Evolutionary conservation across 2,888 invertebrate genomes (phyloP), one percentile per base, ranked within the genome.

Genomic region (Theretra japonica): DNA sequence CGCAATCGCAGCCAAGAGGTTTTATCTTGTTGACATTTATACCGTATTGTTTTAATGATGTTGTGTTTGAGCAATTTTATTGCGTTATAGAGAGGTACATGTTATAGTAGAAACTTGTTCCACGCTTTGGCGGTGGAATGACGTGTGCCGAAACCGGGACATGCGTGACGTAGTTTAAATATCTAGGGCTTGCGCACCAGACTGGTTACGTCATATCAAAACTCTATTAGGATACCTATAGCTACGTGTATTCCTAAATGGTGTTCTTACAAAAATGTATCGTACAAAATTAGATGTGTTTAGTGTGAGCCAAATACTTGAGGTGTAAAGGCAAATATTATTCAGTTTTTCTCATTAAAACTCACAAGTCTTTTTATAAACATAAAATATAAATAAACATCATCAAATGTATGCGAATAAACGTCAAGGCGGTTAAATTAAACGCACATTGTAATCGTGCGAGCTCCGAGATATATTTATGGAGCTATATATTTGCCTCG

Each of bases 401-500:
- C 6, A 41, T n/a, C 0, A 53, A 53, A 53, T 53, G n/a, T n/a
- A 53, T n/a, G 4, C 19, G 53, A n/a, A n/a, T n/a, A 4, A 53
- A 53, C 17, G 19, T n/a, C 5, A n/a, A n/a, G 19, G n/a, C 53
- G n/a, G 17, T 53, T n/a, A 53, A 53, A 53, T 53, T 53, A n/a
- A n/a, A 53, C 53, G n/a, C 53, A n/a, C 53, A n/a, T 6, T n/a
- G 5, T 53, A n/a, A n/a, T n/a, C 6, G 53, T 6, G 53, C 53
- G 19, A 19, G 11, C 19, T 30, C 19, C 57, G 57, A n/a, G 48
- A 58, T 33, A 25, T 58, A 48, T 28, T 70, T 59, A 70, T n/a
- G 23, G 23, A 48, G 69, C 70, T 74, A 74, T 73, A 59, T 74
- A 76, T 80, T 73, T 74, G 75, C 73, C 75, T 48, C 57, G 72